Evolutionary conservation across 2,113 vertebrate genomes (phyloP).

Genomic region (Tricholaema leucomelas): DNA sequence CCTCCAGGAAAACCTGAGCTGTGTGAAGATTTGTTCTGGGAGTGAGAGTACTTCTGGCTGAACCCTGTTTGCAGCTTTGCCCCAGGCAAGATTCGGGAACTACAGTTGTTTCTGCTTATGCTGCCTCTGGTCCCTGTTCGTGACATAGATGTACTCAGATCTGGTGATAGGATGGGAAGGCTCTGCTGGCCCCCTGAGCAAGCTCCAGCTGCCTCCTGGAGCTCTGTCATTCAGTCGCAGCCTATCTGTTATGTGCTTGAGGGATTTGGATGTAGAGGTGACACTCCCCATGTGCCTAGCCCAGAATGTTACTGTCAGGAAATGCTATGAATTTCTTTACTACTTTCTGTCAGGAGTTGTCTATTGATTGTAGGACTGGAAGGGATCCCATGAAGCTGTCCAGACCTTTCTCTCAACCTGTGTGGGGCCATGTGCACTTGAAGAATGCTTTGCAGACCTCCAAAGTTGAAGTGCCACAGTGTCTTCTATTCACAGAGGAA

Average conservation of each 20-base stretch:
- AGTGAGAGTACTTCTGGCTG: neutral
- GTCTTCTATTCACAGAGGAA: neutral
- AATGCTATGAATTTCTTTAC: neutral
- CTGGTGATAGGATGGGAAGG: neutral
- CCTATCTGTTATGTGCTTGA: neutral
- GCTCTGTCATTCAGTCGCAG: neutral
- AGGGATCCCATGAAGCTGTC: neutral
- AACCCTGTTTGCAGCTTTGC: neutral
- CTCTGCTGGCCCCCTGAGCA: neutral
- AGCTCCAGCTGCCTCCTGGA: neutral
- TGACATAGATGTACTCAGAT: rapidly evolving
- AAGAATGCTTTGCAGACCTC: neutral
- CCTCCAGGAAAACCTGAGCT: neutral
- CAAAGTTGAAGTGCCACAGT: neutral
- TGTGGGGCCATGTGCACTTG: neutral
- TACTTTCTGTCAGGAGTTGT: neutral
- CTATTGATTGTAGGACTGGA: neutral
- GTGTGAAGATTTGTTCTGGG: neutral
- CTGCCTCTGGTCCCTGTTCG: neutral
- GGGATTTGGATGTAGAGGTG: neutral
- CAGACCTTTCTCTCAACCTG: neutral
- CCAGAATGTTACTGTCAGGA: neutral
- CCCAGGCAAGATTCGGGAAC: neutral
- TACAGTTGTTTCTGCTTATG: neutral
- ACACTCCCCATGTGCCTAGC: neutral